Evolutionary conservation across 2,113 vertebrate species (phyloP).

Genomic region (Spea bombifrons): DNA sequence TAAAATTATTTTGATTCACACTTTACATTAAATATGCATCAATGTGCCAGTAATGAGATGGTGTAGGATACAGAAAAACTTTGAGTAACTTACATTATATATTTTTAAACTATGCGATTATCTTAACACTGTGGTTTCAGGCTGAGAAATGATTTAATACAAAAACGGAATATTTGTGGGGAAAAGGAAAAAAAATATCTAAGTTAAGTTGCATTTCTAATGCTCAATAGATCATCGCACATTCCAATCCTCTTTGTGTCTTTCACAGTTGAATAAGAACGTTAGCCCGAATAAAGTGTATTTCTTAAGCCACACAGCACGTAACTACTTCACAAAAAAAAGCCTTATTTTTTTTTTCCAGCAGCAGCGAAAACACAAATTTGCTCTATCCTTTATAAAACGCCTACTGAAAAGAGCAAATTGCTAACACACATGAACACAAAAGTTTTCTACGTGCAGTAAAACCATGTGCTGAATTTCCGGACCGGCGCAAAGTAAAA

Average conservation of each 20-base stretch:
- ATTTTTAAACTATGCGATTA: too few relatives aligned
- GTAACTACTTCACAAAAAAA: slow-evolving; percentile 34
- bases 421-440: not conserved
- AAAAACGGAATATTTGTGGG: not conserved
- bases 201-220: slow-evolving; percentile 46
- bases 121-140: too few relatives aligned
- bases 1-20: too few relatives aligned
- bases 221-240: slow-evolving; percentile 46
- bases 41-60: too few relatives aligned
- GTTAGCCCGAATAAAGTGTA: slow-evolving; percentile 38
- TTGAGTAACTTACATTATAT: too few relatives aligned
- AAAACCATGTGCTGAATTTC: not conserved
- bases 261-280: slow-evolving; percentile 48
- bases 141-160: too few relatives aligned
- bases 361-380: slow-evolving; percentile 21
- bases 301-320: slow-evolving; percentile 40
- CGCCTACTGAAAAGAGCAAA: slow-evolving; percentile 15
- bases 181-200: not conserved
- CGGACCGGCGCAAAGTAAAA: not conserved
- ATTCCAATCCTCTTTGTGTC: slow-evolving; percentile 49
- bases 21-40: too few relatives aligned
- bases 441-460: slow-evolving; percentile 9
- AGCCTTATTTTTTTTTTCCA: slow-evolving; percentile 28
- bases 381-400: slow-evolving; percentile 14
- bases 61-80: too few relatives aligned